A percentile compares a stretch with the other conserved stretches of the same genome.
phyloP scores from a whole-genome alignment of 2,113 vertebrate genomes.

The Odontophorus gujanensis region DNA sequence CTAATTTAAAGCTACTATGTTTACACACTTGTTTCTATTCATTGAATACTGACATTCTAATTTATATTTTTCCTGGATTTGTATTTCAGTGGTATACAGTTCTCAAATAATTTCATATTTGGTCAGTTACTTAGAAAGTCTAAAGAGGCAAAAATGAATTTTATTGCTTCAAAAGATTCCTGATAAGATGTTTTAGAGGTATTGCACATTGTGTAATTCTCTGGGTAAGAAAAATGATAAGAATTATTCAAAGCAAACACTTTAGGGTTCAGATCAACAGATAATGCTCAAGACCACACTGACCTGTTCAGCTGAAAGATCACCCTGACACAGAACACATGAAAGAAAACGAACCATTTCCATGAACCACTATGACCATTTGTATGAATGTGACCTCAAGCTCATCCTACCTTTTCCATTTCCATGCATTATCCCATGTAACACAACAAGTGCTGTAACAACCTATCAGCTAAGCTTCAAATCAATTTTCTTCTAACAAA shows the following conservation, averaged over 20 bases:
- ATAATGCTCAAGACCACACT: slow-evolving; percentile 40
- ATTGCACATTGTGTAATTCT: slow-evolving; percentile 32
- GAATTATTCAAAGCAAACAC: slow-evolving; percentile 47
- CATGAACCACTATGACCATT: neutral
- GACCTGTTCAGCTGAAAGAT: slow-evolving; percentile 42
- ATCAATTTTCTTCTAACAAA: neutral
- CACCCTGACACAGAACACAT: slow-evolving; percentile 40
- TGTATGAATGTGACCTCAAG: neutral
- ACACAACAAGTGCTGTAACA: neutral
- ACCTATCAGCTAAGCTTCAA: neutral
- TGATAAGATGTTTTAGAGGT: neutral
- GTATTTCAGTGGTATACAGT: neutral
- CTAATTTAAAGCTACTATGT: neutral
- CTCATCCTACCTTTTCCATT: neutral
- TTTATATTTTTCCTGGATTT: neutral
- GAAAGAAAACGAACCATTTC: neutral
- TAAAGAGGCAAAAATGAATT: neutral
- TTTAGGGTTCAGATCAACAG: slow-evolving; percentile 39
- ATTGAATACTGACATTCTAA: neutral
- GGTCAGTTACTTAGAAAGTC: neutral
- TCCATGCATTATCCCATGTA: neutral
- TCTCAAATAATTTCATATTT: neutral
- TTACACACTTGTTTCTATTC: neutral
- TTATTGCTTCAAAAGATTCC: neutral
- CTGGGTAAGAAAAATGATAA: neutral